These are phyloP conservation scores for Crypturellus tataupa DNA, from an alignment of 2,797 vertebrate species.

Conservation along the genomic window DNA sequence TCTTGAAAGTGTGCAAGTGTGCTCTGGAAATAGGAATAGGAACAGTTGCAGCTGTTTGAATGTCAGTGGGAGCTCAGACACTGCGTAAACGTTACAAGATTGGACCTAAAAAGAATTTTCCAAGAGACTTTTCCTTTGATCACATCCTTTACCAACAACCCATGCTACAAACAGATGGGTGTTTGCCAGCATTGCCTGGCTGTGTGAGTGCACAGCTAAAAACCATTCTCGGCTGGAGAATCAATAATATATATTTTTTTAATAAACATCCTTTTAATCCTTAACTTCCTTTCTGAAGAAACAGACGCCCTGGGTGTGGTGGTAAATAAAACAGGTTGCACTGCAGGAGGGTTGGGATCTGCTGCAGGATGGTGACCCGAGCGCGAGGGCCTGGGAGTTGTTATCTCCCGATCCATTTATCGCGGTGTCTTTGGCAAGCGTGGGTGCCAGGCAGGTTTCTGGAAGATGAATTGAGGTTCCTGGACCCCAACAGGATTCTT, in stretches of 20 bases:
- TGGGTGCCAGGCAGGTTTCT: not conserved
- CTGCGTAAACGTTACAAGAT: not conserved
- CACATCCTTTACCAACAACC: not conserved
- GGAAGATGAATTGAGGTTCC: not conserved
- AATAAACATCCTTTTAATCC: slow-evolving; percentile 48
- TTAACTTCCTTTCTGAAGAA: slow-evolving; percentile 43
- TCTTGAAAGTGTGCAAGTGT: fast-evolving
- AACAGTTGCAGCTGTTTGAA: not conserved
- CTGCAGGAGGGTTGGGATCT: not conserved
- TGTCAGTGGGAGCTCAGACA: not conserved
- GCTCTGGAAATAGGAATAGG: not conserved
- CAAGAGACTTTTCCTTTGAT: not conserved
- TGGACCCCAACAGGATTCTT: not conserved
- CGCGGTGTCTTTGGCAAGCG: not conserved
- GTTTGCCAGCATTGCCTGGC: not conserved
- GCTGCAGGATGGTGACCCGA: fast-evolving
- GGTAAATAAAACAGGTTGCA: not conserved
- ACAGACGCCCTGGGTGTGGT: not conserved
- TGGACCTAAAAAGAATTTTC: not conserved
- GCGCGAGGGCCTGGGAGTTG: not conserved
- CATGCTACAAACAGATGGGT: not conserved
- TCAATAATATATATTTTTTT: not conserved
- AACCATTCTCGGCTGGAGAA: not conserved
- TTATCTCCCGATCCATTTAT: not conserved
- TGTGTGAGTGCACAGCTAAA: fast-evolving